Evolutionary conservation across 2,797 vertebrate genomes (phyloP), one percentile per base, ranked within the genome.

Genomic region (Pitangus sulphuratus): DNA sequence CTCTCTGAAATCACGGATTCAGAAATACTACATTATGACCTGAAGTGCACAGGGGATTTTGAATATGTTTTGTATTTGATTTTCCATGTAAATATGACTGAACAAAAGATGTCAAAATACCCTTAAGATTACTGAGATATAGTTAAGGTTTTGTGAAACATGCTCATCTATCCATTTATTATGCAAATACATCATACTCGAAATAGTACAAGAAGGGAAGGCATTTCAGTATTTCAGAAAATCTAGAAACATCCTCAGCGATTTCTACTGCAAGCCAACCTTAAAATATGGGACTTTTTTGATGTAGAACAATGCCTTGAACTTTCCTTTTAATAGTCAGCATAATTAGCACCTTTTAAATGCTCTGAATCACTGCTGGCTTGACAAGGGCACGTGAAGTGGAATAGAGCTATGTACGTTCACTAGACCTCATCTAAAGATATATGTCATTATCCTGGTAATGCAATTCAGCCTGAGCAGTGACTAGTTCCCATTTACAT

Each of bases 331-430:
- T 56, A 90, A 44, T 2, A 9, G 26, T 70, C 26, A 74, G 48
- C 20, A 78, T 37, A 92, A 90, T 84, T 72, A 93, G 26, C 79
- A 75, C 48, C 28, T 74, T 80, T 90, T 53, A 94, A 77, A 71
- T 44, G 35, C 15, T 87, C 42, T 87, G 60, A 75, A 68, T 71
- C 37, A 47, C n/a, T 74, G 57, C 11, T 39, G 56, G 53, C 48
- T 85, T 94, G 84, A 89, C 57, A 83, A 71, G 65, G 45, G 39
- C 56, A 92, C 47, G 26, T 45, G 57, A 91, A 94, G 35, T 65
- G 19, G 76, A 92, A 77, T 8, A 87, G 37, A 93, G 20, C 24
- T 42, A 42, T 8, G 75, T 35, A 37, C 5, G 31, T 53, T 53
- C 62, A 24, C 28, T 54, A 85, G 61, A 83, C 24, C 25, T 89